Evolutionary conservation across 2,797 vertebrate species (phyloP).

Genomic region (Hoplostethus mediterraneus): DNA sequence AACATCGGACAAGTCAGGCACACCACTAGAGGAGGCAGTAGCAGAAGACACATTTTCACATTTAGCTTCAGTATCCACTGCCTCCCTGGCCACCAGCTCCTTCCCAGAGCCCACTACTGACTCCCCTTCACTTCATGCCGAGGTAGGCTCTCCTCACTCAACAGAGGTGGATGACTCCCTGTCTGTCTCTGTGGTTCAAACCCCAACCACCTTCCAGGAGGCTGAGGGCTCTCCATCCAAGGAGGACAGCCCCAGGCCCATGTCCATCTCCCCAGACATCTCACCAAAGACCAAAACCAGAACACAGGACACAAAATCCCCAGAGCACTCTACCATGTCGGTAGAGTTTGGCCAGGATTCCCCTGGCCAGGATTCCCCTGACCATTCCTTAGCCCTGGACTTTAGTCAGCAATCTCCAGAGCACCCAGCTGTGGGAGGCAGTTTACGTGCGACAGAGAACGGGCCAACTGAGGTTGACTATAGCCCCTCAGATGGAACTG

Average conservation of each 20-base stretch:
- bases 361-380: constrained; percentile 92
- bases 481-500: constrained; percentile 88
- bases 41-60: constrained; percentile 98
- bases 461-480: constrained; percentile 96
- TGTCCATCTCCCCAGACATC: constrained; percentile 97
- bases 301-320: constrained; percentile 89
- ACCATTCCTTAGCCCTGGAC: constrained; percentile 94
- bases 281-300: constrained; percentile 92
- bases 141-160: constrained; percentile 96
- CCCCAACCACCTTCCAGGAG: constrained; percentile 94
- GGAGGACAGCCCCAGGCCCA: constrained; percentile 94
- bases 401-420: constrained; percentile 97
- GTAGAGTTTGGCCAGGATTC: constrained; percentile 93
- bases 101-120: constrained; percentile 96
- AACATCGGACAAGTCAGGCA: constrained; percentile 95
- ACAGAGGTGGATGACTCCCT: constrained; percentile 98
- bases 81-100: constrained; percentile 95
- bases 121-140: constrained; percentile 95
- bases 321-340: constrained; percentile 93
- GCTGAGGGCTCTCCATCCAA: constrained; percentile 94
- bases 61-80: constrained; percentile 95
- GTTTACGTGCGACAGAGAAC: constrained; percentile 91
- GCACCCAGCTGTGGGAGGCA: constrained; percentile 81
- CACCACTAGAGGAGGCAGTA: constrained; percentile 93
- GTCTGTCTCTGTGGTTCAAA: constrained; percentile 98